These are phyloP conservation scores for Heliconius hermathena DNA, from an alignment of 1,140 invertebrate species.

Conservation along the genomic window DNA sequence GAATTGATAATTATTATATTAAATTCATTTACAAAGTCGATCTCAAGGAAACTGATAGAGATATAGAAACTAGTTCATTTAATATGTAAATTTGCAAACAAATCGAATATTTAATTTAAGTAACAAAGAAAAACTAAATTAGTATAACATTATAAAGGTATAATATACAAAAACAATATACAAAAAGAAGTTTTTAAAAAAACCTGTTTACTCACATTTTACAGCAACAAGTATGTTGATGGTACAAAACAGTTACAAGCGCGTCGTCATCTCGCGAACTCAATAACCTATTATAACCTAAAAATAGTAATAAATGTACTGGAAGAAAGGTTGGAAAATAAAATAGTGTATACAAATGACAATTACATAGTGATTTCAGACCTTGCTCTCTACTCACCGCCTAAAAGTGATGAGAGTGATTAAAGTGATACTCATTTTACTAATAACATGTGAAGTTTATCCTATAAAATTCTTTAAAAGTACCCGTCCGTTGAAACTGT, in stretches of 20 bases:
- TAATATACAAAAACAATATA: background rate
- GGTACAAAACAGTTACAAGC: background rate
- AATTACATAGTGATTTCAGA: background rate
- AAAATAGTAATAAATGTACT: background rate
- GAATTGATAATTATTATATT: too few species aligned
- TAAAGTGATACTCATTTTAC: conserved; percentile 16
- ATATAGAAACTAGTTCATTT: too few species aligned
- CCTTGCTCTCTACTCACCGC: background rate
- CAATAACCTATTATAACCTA: background rate
- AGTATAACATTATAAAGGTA: background rate
- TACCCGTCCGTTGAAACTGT: background rate
- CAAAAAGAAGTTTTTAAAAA: background rate
- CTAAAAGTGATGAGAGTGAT: conserved; percentile 21
- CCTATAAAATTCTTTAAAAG: conserved; percentile 30
- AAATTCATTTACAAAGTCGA: too few species aligned
- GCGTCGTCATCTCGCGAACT: conserved; percentile 9
- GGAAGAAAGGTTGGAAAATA: background rate
- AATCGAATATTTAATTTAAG: background rate
- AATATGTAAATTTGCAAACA: background rate
- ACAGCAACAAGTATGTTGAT: background rate
- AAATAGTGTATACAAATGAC: background rate
- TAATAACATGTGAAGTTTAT: conserved; percentile 11
- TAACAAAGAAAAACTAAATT: background rate
- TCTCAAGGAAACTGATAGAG: too few species aligned
- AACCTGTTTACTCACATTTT: background rate